Percentiles rank a stretch among this genome's conserved stretches.
These are phyloP conservation scores for Ophion slaviceki DNA, from an alignment of 2,888 invertebrate species.

Conservation along the genomic window DNA sequence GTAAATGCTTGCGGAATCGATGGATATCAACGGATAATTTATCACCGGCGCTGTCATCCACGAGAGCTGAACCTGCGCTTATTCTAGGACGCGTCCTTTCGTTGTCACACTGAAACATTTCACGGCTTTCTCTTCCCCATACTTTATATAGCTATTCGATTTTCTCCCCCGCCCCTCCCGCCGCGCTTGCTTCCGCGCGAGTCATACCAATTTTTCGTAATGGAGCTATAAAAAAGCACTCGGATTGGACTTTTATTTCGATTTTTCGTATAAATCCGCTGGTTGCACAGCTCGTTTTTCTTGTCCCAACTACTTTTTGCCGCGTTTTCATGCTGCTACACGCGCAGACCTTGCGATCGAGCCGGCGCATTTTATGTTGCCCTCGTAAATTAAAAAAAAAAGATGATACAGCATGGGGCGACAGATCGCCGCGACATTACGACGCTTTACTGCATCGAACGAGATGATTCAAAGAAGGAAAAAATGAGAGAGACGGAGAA, in stretches of 20 bases:
- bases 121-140: background rate
- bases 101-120: background rate
- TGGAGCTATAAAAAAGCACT: conserved; percentile 8
- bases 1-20: background rate
- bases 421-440: conserved; percentile 48
- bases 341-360: conserved; percentile 34
- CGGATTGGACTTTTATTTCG: conserved; percentile 2
- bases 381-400: conserved; percentile 32
- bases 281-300: background rate
- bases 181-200: background rate
- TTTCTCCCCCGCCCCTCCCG: background rate
- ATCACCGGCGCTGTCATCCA: conserved; percentile 12
- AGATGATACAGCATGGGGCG: conserved; percentile 27
- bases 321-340: conserved; percentile 23
- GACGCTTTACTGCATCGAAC: conserved; percentile 43
- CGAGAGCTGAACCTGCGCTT: conserved; percentile 33
- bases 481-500: background rate
- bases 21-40: conserved; percentile 18
- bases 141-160: background rate
- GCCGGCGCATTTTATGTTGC: conserved; percentile 38
- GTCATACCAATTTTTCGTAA: conserved; percentile 15
- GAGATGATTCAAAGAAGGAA: conserved; percentile 17
- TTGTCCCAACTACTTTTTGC: conserved; percentile 12
- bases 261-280: background rate
- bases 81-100: conserved; percentile 1